Conservation (phyloP, 2,888 invertebrate genomes). For the Dermolepida albohirtum region DNA sequence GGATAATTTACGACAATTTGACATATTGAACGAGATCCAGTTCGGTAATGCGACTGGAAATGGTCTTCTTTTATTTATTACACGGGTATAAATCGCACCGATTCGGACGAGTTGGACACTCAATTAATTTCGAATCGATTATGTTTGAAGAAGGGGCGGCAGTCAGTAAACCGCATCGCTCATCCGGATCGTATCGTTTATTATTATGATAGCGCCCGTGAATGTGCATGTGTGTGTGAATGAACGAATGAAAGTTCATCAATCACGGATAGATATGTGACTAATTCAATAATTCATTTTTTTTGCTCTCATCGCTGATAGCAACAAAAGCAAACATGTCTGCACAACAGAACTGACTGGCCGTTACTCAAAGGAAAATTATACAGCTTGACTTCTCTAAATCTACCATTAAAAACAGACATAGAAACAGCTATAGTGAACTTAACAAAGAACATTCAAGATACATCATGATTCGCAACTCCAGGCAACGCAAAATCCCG, state of each 20-base stretch:
- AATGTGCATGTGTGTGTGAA: background rate
- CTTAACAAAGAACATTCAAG: too few relatives aligned
- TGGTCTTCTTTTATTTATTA: too few relatives aligned
- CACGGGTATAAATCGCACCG: conserved; percentile 10
- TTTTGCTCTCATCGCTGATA: background rate
- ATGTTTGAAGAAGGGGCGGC: conserved; percentile 8
- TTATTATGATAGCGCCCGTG: conserved; percentile 2
- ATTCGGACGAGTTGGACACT: background rate
- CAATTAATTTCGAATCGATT: conserved; percentile 28
- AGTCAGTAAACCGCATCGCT: background rate
- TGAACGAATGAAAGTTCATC: conserved; percentile 12
- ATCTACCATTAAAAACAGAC: too few relatives aligned
- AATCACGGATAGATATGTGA: conserved; percentile 1
- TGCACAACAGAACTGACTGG: too few relatives aligned
- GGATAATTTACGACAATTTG: conserved; percentile 24
- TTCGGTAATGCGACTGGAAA: too few relatives aligned
- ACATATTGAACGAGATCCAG: conserved; percentile 18
- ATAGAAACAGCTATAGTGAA: too few relatives aligned
- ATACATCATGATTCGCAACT: too few relatives aligned
- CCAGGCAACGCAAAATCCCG: too few relatives aligned
- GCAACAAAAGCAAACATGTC: too few relatives aligned
- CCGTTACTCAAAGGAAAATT: too few relatives aligned
- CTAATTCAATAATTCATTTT: conserved; percentile 18
- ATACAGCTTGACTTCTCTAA: too few relatives aligned
- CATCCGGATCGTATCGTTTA: background rate